Evolutionary conservation across 2,797 vertebrate species (phyloP), one percentile per base, ranked within the genome.

Genomic region (Sebastes minor): DNA sequence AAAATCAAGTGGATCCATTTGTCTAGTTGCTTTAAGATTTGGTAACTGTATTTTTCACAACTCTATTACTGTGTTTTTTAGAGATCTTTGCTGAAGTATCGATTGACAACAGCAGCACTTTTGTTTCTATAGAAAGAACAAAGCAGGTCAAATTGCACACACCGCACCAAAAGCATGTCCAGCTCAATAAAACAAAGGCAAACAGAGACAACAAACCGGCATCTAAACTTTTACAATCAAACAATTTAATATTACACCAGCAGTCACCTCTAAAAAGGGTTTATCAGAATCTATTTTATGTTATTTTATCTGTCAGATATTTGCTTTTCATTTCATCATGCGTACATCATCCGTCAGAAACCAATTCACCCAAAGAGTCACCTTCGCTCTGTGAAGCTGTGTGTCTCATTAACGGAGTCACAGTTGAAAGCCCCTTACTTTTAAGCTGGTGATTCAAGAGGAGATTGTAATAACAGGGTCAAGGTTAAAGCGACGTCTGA

Each of bases 311-410:
- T 49, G 49, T 74, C 53, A 66, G 23, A 73, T 65, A 76, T 89
- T 86, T 85, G 64, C 71, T 75, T 83, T 88, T 74, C 28, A 84
- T 90, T 90, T 87, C 86, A 77, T 86, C 76, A 81, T 78, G 14
- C 55, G 62, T 53, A 56, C 81, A 71, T 80, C 85, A 80, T 86
- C 76, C 68, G 63, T 86, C 84, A 77, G 72, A 80, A 89, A 73
- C 57, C 68, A 77, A 65, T 74, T 78, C 42, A 76, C 8, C 42
- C 35, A 38, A 65, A 69, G 76, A 76, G 49, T 66, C 64, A 63
- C 60, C 61, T 69, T 78, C 10, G 2, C 32, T 75, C 18, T 80
- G 5, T 60, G 65, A 73, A 60, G 60, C 25, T 3, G n/a, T 22
- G 22, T 18, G 35, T 78, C 70, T 85, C 75, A 81, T 85, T 81